These are phyloP conservation scores for Physella acuta DNA, from an alignment of 1,140 invertebrate genomes.

Conservation along the genomic window DNA sequence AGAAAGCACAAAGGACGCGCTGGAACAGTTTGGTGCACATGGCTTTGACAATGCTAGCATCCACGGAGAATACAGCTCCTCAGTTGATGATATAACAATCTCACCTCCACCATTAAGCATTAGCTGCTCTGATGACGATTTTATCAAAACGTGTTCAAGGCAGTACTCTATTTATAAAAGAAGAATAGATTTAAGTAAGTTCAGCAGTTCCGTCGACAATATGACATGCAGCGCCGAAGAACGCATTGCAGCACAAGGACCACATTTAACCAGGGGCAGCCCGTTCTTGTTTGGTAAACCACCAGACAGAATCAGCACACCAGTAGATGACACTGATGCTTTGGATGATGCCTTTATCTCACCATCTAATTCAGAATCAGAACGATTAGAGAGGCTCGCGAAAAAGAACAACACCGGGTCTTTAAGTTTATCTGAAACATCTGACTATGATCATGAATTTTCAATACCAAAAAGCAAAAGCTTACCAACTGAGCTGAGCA, in stretches of 20 bases:
- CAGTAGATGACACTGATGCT: not conserved
- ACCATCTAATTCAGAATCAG: no score
- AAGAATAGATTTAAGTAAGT: slow-evolving; percentile 12
- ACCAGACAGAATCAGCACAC: not conserved
- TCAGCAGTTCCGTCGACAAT: slow-evolving; percentile 20
- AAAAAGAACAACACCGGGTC: no score
- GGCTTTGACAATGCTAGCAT: not conserved
- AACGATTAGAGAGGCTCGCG: no score
- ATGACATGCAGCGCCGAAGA: not conserved
- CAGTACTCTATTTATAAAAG: not conserved
- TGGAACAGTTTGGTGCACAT: not conserved
- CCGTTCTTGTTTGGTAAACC: slow-evolving; percentile 2
- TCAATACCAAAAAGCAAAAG: no score
- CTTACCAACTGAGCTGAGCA: no score
- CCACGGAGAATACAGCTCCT: slow-evolving; percentile 4
- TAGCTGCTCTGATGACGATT: slow-evolving; percentile 18
- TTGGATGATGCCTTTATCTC: not conserved
- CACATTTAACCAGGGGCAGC: not conserved
- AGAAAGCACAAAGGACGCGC: not conserved
- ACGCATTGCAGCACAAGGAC: not conserved
- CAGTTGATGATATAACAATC: slow-evolving; percentile 17
- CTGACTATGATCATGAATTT: no score
- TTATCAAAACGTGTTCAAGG: slow-evolving; percentile 16
- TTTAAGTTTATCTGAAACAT: no score
- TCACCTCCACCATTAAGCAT: slow-evolving; percentile 5